Evolutionary conservation across 1,140 invertebrate genomes (phyloP).

Genomic region (Papilio glaucus): DNA sequence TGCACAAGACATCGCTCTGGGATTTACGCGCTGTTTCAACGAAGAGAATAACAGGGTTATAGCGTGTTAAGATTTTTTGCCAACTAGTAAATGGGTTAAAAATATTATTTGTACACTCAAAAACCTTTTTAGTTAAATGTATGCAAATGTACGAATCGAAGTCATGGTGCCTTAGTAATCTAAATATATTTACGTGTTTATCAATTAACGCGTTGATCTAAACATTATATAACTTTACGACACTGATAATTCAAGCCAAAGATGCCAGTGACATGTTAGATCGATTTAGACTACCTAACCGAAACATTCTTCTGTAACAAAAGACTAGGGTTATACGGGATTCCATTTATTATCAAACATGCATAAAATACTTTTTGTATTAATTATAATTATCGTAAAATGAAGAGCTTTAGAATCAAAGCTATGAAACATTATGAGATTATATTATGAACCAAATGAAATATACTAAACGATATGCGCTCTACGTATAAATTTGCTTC

Average conservation of each 20-base stretch:
- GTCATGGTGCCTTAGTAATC: too few relatives aligned
- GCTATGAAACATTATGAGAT: not conserved
- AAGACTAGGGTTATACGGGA: not conserved
- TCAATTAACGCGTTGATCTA: too few relatives aligned
- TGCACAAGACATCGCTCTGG: constrained; percentile 13
- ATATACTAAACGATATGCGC: not conserved
- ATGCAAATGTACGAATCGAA: too few relatives aligned
- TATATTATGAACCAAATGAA: not conserved
- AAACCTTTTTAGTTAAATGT: too few relatives aligned
- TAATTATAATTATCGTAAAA: constrained; percentile 10
- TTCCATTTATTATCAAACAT: not conserved
- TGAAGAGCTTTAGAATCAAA: not conserved
- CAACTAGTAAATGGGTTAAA: not conserved
- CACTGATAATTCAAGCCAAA: not conserved
- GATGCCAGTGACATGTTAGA: too few relatives aligned
- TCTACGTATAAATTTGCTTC: not conserved
- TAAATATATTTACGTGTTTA: too few relatives aligned
- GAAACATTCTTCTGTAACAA: too few relatives aligned
- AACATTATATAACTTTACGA: not conserved
- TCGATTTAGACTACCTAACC: too few relatives aligned
- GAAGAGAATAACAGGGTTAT: not conserved
- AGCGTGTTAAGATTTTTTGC: not conserved
- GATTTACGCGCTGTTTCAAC: constrained; percentile 9
- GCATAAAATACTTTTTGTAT: not conserved
- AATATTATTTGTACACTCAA: not conserved